A percentile compares a stretch with the other conserved stretches of the same genome.
These are phyloP conservation scores for Pammene fasciana DNA, from an alignment of 2,888 invertebrate species.

Conservation along the genomic window DNA sequence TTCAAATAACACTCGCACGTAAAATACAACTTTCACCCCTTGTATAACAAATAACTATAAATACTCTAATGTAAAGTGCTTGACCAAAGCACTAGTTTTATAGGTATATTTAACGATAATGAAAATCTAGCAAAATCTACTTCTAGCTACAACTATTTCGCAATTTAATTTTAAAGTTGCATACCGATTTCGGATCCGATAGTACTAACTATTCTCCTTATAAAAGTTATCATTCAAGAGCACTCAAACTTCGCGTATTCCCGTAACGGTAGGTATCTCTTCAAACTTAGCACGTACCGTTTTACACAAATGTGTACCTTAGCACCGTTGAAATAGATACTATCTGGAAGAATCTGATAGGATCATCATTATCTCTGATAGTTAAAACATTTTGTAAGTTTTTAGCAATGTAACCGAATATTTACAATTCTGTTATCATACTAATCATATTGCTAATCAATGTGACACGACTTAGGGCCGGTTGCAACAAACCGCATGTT, in stretches of 20 bases:
- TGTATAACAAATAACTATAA: no score
- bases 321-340: constrained; percentile 54
- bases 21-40: no score
- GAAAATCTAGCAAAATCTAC: no score
- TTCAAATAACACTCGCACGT: no score
- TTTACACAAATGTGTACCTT: constrained; percentile 78
- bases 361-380: neutral
- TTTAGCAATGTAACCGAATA: neutral
- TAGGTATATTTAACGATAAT: no score
- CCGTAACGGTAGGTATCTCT: constrained; percentile 66
- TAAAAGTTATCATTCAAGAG: constrained; percentile 74
- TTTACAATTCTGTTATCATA: neutral
- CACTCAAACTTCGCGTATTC: constrained; percentile 72
- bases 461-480: no score
- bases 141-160: no score
- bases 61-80: no score
- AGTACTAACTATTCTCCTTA: constrained; percentile 54
- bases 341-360: constrained; percentile 51
- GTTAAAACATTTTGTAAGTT: neutral
- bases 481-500: no score
- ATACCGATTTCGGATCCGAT: constrained; percentile 15
- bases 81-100: no score
- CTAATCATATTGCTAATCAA: neutral
- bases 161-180: constrained; percentile 7
- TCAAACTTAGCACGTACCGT: constrained; percentile 74